Base-by-base conservation (phyloP, 2,888 invertebrate genomes). In the Limnephilus auricula region DNA sequence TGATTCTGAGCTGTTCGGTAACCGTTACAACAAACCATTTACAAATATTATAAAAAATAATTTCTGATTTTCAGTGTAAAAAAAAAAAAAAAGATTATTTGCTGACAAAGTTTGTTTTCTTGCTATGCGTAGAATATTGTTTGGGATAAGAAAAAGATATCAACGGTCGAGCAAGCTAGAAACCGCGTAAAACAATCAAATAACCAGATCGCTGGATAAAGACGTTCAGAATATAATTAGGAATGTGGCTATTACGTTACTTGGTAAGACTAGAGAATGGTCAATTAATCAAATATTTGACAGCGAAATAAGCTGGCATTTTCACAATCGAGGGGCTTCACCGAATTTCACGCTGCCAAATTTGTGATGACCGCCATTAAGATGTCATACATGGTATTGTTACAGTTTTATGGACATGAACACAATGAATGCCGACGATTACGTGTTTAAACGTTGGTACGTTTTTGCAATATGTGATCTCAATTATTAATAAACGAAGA, bases 291-390 rank as follows among this genome's bases (percentile, higher is more conserved):
- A 85, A n/a, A 85, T 40, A 18, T 40, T 34, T 37, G 85, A 85
- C 85, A 85, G 85, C 34, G 18, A 34, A 85, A 85, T 85, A 30
- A 45, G 12, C 25, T 15, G 10, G 40, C 40, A 37, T 3, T 37
- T 65, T 65, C 65, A 65, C 65, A 65, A 65, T 65, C 37, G 84
- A 32, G 40, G 45, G 25, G 85, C 40, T 85, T 85, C 85, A 45
- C 45, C 30, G 40, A 85, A 85, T 85, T 85, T 85, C 40, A 37
- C 85, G 85, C 45, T 40, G 30, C 40, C 85, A n/a, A 85, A 85
- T 15, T 32, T 82, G 34, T 34, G 82, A 37, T 31, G 82, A 82
- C 32, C 85, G 45, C n/a, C 85, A 85, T 82, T 82, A 85, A 85
- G n/a, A 85, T 85, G 85, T 82, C 82, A 15, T 25, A 82, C 34